Evolutionary conservation across 2,113 vertebrate species (phyloP).

Genomic region (Manacus vitellinus): DNA sequence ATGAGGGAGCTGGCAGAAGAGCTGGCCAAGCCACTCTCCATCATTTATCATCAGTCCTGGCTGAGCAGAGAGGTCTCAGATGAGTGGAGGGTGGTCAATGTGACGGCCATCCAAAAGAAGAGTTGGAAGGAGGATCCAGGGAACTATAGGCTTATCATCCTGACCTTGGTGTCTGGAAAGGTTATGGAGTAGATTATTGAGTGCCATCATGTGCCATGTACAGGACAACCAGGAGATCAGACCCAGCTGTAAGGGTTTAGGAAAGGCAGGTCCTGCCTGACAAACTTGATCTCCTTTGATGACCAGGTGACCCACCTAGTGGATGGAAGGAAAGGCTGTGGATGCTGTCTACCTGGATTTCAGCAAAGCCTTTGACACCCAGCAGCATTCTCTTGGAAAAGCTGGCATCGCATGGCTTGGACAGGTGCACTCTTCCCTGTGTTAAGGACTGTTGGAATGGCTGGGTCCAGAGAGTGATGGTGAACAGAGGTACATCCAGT

Average conservation of each 20-base stretch:
- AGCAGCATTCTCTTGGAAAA: neutral
- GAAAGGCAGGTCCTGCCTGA: neutral
- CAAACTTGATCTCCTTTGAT: neutral
- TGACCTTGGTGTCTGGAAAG: neutral
- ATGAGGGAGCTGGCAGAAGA: neutral
- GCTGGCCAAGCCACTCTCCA: neutral
- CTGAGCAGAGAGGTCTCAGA: neutral
- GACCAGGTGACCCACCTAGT: neutral
- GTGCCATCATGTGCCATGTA: neutral
- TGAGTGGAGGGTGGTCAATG: neutral
- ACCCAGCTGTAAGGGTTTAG: neutral
- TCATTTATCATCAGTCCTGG: neutral
- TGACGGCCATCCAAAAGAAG: neutral
- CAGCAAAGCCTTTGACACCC: neutral
- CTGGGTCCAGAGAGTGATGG: neutral
- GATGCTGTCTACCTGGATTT: neutral
- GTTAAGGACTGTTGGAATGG: neutral
- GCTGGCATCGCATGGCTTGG: neutral
- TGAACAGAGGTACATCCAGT: neutral
- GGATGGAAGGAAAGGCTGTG: neutral
- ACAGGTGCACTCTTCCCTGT: neutral
- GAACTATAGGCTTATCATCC: neutral
- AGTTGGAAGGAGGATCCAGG: neutral
- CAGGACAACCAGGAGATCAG: neutral
- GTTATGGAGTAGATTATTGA: neutral